Conservation (phyloP, 2,888 invertebrate species). For the Coleophora deauratella region DNA sequence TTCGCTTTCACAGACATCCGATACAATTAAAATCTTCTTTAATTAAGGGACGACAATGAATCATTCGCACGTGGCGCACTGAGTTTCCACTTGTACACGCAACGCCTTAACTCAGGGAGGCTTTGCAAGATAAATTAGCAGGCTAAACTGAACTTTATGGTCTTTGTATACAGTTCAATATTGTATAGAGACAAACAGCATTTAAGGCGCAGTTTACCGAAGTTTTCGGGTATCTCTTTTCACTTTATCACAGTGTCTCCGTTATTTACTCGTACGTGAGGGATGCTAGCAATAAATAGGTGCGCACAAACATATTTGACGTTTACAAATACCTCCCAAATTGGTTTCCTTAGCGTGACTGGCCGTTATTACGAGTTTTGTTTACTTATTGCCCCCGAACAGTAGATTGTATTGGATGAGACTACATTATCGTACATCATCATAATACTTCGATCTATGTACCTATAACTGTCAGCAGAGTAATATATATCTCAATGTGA, state of each 20-base stretch:
- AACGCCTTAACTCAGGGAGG: constrained; percentile 41
- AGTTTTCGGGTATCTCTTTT: constrained; percentile 66
- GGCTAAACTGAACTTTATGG: constrained; percentile 41
- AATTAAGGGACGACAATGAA: constrained; percentile 73
- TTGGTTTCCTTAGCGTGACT: constrained; percentile 67
- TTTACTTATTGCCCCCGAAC: constrained; percentile 54
- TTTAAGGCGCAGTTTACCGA: constrained; percentile 45
- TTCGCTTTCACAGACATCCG: constrained; percentile 74
- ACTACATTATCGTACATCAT: too few species aligned
- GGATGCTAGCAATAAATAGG: constrained; percentile 72
- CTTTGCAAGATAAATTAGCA: constrained; percentile 29
- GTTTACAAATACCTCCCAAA: constrained; percentile 69
- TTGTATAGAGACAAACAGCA: constrained; percentile 22
- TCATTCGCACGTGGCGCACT: constrained; percentile 75
- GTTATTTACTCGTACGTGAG: constrained; percentile 72
- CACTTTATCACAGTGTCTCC: constrained; percentile 70
- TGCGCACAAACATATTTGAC: constrained; percentile 71
- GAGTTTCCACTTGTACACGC: constrained; percentile 68
- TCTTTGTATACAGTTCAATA: constrained; percentile 24
- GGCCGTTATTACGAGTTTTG: constrained; percentile 62
- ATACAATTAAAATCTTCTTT: constrained; percentile 76
- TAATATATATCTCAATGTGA: too few species aligned
- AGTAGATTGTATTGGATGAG: constrained; percentile 21
- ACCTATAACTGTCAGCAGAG: too few species aligned
- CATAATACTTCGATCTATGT: too few species aligned